Percentiles rank a stretch among this genome's conserved stretches.
These are phyloP conservation scores for Panagrolaimus sp. DNA, from an alignment of 1,140 invertebrate species.

Conservation along the genomic window DNA sequence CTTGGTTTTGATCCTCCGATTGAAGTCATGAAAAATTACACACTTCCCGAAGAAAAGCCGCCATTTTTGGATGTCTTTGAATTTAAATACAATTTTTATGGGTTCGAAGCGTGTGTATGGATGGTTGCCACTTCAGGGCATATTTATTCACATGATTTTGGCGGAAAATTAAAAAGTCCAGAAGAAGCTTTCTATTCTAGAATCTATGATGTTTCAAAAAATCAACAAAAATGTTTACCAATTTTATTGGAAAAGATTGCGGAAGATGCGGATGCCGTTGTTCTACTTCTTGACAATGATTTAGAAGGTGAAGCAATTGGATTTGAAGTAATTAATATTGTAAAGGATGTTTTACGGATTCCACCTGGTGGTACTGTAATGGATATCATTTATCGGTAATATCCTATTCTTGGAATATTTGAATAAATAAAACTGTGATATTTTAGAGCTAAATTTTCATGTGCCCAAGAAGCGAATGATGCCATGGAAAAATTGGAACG, in stretches of 20 bases:
- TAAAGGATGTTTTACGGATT: not conserved
- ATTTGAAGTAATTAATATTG: not conserved
- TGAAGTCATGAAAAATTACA: too few species aligned
- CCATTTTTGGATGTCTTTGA: too few species aligned
- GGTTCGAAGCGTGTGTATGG: too few species aligned
- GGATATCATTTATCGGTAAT: slow-evolving; percentile 9
- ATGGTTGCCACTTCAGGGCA: too few species aligned
- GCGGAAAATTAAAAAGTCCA: too few species aligned
- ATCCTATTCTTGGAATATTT: not conserved
- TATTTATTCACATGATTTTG: too few species aligned
- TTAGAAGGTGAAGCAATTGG: slow-evolving; percentile 6
- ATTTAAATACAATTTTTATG: too few species aligned
- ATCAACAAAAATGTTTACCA: not conserved
- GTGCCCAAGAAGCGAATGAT: not conserved
- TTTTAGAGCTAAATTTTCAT: slow-evolving; percentile 9
- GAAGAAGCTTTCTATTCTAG: too few species aligned
- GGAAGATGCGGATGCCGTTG: not conserved
- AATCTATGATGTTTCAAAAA: too few species aligned
- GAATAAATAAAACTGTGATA: not conserved
- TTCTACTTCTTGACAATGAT: not conserved
- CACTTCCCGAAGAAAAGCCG: too few species aligned
- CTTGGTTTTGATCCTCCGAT: too few species aligned
- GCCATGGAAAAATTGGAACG: not conserved
- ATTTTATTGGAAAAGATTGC: not conserved
- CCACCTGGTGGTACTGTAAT: not conserved